Evolutionary conservation across 1,140 invertebrate species (phyloP), one percentile per base, ranked within the genome.

Genomic region (Zaprionus vittiger): DNA sequence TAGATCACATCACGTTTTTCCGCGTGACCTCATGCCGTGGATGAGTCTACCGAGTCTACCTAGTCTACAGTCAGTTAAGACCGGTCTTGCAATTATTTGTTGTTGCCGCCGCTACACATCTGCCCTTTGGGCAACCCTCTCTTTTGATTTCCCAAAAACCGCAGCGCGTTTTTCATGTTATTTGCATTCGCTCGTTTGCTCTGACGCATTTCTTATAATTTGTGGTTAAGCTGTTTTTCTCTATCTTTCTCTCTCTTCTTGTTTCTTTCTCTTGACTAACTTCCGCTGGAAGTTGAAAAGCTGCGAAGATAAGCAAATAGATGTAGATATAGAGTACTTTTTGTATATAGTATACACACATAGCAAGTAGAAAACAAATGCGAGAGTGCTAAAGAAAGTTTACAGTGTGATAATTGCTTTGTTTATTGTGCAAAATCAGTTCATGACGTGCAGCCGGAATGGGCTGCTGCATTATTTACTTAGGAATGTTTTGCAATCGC

Each of bases 1-100:
- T 77, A 75, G 80, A 83, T 79, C 82, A 77, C 74, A 81, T 80
- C 86, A 91, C 86, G 86, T 90, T 77, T 80, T 61, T 64, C 47
- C 41, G 52, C 61, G 15, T 65, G 61, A 47, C 52, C 57, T 70
- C 64, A 61, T 68, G 56, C 22, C 57, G 38, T 9, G 44, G 31
- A 17, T 31, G 54, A 56, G 54, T 26, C 47, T 49, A 20, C 38
- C 11, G n/a, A 49, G 44, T n/a, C 28, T 41, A 31, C n/a, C 28
- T 24, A 41, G 52, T 38, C 41, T 61, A 22, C 6, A 62, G 28
- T 38, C 31, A 11, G 31, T 34, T 34, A 22, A 22, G 34, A 57
- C 56, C 56, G 26, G 57, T 41, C 47, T 62, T 68, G 71, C 71
- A 73, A 73, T 73, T 73, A 73, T 31, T 20, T 17, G 24, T 24